Base-by-base conservation (phyloP, 2,113 vertebrate genomes). In the Grus americana region DNA sequence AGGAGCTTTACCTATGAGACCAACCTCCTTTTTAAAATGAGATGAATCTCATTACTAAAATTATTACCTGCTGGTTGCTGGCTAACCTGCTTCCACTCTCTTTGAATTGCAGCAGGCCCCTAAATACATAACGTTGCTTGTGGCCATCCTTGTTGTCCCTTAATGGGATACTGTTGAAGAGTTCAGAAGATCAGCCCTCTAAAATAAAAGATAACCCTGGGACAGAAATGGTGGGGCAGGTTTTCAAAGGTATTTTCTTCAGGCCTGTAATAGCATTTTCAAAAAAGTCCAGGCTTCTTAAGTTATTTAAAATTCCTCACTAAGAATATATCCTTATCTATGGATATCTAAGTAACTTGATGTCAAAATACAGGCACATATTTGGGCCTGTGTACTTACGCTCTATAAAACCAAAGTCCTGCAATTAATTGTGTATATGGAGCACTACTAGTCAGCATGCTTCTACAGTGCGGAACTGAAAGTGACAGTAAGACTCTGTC, bases 31-130 rank as follows among this genome's bases (percentile, higher is more conserved):
- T 84, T 86, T 84, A 94, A 94, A 94, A 81, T 65, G 21, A 91
- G 61, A 95, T 89, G 52, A 86, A 40, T 57, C 92, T 96, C 52
- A 86, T 92, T 92, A 76, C 65, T 80, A 81, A 78, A 93, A 95
- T 83, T 86, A 95, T 59, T 54, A 95, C 68, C 83, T 91, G 63
- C 83, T 75, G 73, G 29, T 88, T 86, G 18, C 76, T 78, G 72
- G 67, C 82, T 78, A 88, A 81, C 68, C 47, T 65, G 55, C 26
- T 72, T 92, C 42, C 18, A 71, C 72, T 58, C 34, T 71, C 63
- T 92, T n/a, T 85, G 62, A 83, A 82, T 89, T 81, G 72, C n/a
- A 86, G 54, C 54, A 85, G 34, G 12, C 23, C 38, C 40, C 38
- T 86, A 92, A 96, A 85, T 66, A 62, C 21, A 52, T 46, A 55